These are phyloP conservation scores for Morelia viridis DNA, from an alignment of 2,797 vertebrate species.

Conservation along the genomic window DNA sequence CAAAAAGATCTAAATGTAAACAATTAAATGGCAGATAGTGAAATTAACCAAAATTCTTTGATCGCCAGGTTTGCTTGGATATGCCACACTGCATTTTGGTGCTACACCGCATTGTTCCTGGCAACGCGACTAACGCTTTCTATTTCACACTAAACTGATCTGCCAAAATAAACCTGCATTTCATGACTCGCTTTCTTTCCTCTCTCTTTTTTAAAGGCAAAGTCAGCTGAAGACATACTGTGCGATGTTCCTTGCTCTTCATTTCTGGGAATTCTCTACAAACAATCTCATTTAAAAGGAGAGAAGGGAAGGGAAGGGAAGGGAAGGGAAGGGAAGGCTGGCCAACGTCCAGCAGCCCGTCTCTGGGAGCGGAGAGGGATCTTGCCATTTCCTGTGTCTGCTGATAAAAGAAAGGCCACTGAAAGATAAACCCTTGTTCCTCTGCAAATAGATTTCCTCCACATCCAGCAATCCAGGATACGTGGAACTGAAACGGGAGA, in stretches of 20 bases:
- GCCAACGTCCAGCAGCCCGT: slow-evolving; percentile 46
- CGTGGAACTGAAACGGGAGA: not conserved
- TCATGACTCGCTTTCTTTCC: not conserved
- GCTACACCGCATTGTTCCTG: not conserved
- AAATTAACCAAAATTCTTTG: not conserved
- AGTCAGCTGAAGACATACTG: rapidly evolving
- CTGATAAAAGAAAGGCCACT: slow-evolving; percentile 67
- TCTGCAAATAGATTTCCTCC: slow-evolving; percentile 33
- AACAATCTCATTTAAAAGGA: not conserved
- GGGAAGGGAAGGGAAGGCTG: not conserved
- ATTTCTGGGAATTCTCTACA: slow-evolving; percentile 4
- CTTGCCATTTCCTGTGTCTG: slow-evolving; percentile 73
- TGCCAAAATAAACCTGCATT: not conserved
- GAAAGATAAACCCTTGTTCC: slow-evolving; percentile 54
- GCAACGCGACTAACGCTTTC: not conserved
- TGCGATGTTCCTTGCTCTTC: not conserved
- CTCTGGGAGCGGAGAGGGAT: slow-evolving; percentile 67
- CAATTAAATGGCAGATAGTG: not conserved
- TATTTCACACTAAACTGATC: slow-evolving; percentile 2
- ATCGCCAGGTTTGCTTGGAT: not conserved
- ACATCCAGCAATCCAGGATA: slow-evolving; percentile 33
- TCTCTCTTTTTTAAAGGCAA: not conserved
- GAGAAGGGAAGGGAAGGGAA: not conserved
- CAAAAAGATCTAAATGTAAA: not conserved
- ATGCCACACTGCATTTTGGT: not conserved